phyloP scores from a whole-genome alignment of 2,797 vertebrate species.

The Rhynchotus rufescens region DNA sequence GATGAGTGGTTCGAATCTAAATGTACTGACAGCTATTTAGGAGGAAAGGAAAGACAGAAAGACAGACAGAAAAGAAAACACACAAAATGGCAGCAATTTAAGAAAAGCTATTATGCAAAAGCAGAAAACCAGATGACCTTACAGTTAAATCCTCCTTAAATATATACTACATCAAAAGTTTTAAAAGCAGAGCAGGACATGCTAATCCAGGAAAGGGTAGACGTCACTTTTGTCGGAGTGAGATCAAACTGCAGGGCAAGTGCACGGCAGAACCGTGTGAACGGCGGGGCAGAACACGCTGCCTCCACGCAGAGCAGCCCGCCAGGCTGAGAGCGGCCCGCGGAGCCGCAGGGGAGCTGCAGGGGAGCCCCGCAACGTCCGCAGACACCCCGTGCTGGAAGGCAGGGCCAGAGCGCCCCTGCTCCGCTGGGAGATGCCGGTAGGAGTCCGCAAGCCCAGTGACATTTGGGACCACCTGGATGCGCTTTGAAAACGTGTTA shows the following conservation, averaged over 20 bases:
- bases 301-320: not conserved
- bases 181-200: not conserved
- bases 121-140: not conserved
- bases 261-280: not conserved
- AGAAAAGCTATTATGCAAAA: not conserved
- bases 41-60: not conserved
- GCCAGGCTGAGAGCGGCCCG: too few species aligned
- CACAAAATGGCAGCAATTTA: not conserved
- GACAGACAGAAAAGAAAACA: too few species aligned
- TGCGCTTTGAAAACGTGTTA: fast-evolving
- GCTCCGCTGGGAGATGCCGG: not conserved
- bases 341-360: too few species aligned
- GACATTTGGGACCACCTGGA: not conserved
- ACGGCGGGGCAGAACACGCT: not conserved
- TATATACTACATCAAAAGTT: too few species aligned
- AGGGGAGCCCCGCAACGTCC: not conserved
- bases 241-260: not conserved
- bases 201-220: not conserved
- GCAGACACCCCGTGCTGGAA: not conserved
- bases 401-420: not conserved
- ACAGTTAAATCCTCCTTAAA: not conserved
- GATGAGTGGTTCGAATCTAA: not conserved
- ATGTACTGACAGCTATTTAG: not conserved
- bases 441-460: not conserved
- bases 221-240: not conserved